Base-by-base conservation (phyloP, 92 coral and sea anemone species). In the Epizoanthus stellaris region DNA sequence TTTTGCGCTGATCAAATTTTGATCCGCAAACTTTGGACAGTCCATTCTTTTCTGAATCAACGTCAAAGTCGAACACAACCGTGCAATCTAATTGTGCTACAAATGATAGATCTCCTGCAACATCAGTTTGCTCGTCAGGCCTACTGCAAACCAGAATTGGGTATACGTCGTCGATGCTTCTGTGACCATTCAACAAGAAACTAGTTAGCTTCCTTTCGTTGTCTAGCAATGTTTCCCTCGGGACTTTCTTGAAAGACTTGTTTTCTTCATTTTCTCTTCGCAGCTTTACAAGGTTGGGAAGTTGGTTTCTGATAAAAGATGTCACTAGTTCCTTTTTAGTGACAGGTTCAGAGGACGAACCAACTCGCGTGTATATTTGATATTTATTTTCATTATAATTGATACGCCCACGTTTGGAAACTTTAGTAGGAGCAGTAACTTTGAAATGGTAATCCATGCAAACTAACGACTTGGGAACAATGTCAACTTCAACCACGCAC, bases 11-110 rank as follows among this genome's bases (percentile, higher is more conserved):
- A 34, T 77, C 49, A 39, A 63, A 62, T 15, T 70, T 77, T 20
- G 82, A 77, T 39, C 25, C 47, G 43, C 82, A 77, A 16, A 63
- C 82, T 43, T 42, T 62, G 20, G 82, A 77, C 16, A 77, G 47
- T 42, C 82, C 82, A 43, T 77, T 40, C 10, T 77, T 77, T 63
- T 77, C 82, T 62, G 82, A 77, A 77, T 77, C 71, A 19, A 40
- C 72, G 12, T 77, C 82, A 77, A 77, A 77, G 39, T 77, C 82
- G 20, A 77, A 77, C 15, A 77, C 82, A 77, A 77, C 82, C 13
- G 82, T 62, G 52, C 82, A 39, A 63, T 77, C 70, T 12, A 77
- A 66, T 63, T 77, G 82, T 77, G 82, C 82, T 77, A 63, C 60
- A 77, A 77, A 77, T 5, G 82, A 77, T 19, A 77, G 54, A 63